Evolutionary conservation across 1,140 invertebrate species (phyloP), one percentile per base, ranked within the genome.

Genomic region (Euschistus heros): DNA sequence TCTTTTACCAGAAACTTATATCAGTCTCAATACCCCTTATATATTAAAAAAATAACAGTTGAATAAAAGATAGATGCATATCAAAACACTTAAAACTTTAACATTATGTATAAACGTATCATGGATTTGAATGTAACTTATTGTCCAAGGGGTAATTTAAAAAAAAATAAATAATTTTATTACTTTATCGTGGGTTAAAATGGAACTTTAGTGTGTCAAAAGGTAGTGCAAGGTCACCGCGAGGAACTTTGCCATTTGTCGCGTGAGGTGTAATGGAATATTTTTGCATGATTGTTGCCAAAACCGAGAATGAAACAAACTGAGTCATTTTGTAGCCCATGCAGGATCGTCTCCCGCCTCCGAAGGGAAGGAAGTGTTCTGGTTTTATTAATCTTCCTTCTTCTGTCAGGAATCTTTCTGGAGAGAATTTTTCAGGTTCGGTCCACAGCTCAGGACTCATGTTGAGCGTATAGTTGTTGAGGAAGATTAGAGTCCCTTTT

Each of bases 381-480:
- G 79, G 77, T 47, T 78, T 80, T 0, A 73, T 30, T 0, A 82
- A 68, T 65, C 69, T 67, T 10, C 71, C 71, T 20, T 73, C 70
- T 10, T 72, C 67, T 42, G 84, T 81, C 18, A 92, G 70, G 73
- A 92, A 93, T 71, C 90, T 74, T 72, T 85, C 79, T 15, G 89
- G 84, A 71, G 83, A 76, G 77, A 93, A 90, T 72, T 82, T 75
- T 67, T 83, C 70, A 10, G 92, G 84, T 65, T 84, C 75, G 24
- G 80, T 76, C 91, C 91, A 94, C 47, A 86, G 81, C 33, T 86
- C 78, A 0, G 81, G 75, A 15, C 84, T 86, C 72, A 83, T 86
- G 73, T 94, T 92, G 20, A 94, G 73, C 52, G 89, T 85, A 74
- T 89, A 92, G 67, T 92, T 94, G 72, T 95, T 94, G 30, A 94